Conservation (phyloP, 2,888 invertebrate genomes). For the Pristionchus mayeri region DNA sequence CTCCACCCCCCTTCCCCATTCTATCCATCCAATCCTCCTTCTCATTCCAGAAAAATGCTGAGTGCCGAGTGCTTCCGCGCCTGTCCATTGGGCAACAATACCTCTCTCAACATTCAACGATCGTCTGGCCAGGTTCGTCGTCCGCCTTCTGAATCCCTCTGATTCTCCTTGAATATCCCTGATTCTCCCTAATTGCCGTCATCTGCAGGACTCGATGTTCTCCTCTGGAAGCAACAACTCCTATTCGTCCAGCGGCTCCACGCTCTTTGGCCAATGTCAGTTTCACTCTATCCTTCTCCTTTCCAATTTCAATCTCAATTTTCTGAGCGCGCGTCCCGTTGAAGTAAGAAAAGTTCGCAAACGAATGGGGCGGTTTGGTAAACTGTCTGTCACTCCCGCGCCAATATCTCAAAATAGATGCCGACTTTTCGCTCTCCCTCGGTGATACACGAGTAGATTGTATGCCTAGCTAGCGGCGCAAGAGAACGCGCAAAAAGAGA, state of each 20-base stretch:
- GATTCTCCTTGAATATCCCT: not conserved
- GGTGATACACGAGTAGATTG: constrained; percentile 22
- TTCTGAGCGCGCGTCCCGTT: not conserved
- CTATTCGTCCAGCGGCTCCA: constrained; percentile 23
- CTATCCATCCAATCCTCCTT: not conserved
- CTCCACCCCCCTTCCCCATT: not conserved
- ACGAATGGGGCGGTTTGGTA: not conserved
- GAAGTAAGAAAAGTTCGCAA: not conserved
- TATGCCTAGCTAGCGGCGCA: not conserved
- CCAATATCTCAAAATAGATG: constrained; percentile 5
- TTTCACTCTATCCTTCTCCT: not conserved
- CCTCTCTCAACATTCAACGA: constrained; percentile 49
- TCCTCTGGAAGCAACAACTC: not conserved
- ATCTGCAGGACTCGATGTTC: constrained; percentile 29
- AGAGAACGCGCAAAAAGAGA: not conserved
- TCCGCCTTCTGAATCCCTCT: not conserved
- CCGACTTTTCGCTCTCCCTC: constrained; percentile 31
- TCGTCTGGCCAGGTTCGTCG: not conserved
- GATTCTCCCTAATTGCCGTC: not conserved
- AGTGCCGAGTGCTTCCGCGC: constrained; percentile 46
- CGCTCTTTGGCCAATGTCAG: constrained; percentile 24
- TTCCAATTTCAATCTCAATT: too few relatives aligned
- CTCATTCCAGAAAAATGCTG: constrained; percentile 42
- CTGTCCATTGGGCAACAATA: constrained; percentile 46
- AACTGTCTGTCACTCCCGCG: not conserved